Conservation (phyloP, 2,797 vertebrate genomes). For the Petrocephalus sullivani region DNA sequence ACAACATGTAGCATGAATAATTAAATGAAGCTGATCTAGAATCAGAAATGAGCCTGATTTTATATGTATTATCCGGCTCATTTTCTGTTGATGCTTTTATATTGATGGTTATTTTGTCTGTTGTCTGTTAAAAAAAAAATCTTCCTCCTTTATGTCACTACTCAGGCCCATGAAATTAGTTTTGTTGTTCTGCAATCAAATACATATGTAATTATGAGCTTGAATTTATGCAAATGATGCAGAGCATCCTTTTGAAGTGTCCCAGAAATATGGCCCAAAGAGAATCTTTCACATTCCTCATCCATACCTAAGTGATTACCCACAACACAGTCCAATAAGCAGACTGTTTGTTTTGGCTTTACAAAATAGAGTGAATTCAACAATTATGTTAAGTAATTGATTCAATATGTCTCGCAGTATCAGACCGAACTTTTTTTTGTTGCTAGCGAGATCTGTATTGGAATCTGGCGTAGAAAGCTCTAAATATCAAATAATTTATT, state of each 20-base stretch:
- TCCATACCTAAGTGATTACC: slow-evolving; percentile 13
- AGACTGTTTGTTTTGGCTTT: not conserved
- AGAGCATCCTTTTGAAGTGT: not conserved
- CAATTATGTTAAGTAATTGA: slow-evolving; percentile 16
- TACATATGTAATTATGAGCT: not conserved
- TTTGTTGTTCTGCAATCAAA: not conserved
- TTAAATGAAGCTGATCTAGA: not conserved
- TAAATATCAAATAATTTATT: slow-evolving; percentile 21
- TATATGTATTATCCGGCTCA: not conserved
- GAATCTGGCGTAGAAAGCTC: not conserved
- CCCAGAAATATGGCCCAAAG: not conserved
- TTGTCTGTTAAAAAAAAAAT: not conserved
- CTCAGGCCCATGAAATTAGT: not conserved
- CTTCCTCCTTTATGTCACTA: not conserved
- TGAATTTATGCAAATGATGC: not conserved
- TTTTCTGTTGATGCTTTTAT: not conserved
- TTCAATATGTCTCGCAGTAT: slow-evolving; percentile 10
- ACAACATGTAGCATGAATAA: not conserved
- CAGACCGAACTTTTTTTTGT: not conserved
- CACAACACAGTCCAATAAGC: not conserved
- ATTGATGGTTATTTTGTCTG: not conserved
- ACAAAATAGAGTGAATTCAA: slow-evolving; percentile 7
- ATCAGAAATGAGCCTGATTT: not conserved
- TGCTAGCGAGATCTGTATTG: slow-evolving; percentile 10
- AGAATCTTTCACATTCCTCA: not conserved